Evolutionary conservation across 2,888 invertebrate species (phyloP).

Genomic region (Pheosia tremula): DNA sequence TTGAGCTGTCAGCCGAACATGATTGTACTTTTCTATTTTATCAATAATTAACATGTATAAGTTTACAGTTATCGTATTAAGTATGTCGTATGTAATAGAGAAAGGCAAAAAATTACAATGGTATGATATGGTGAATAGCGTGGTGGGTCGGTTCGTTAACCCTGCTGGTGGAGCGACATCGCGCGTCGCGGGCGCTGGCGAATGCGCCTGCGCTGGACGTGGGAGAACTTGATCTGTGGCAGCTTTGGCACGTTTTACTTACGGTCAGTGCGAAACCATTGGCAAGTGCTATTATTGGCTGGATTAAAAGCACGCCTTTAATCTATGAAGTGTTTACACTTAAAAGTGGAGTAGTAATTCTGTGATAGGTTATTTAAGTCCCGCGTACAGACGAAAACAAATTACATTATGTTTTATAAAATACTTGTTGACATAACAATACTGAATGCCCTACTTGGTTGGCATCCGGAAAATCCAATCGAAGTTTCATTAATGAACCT

Average conservation of each 20-base stretch:
- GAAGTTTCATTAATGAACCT: no score
- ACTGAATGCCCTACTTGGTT: no score
- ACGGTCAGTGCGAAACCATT: slow-evolving; percentile 45
- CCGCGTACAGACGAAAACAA: no score
- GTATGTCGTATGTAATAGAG: slow-evolving; percentile 37
- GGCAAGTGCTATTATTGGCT: slow-evolving; percentile 58
- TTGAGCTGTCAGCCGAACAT: slow-evolving; percentile 21
- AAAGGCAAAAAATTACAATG: slow-evolving; percentile 53
- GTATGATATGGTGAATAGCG: slow-evolving; percentile 42
- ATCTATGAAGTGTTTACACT: neutral
- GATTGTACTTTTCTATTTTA: slow-evolving; percentile 26
- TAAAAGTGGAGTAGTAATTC: no score
- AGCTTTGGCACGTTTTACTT: slow-evolving; percentile 54
- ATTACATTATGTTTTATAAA: no score
- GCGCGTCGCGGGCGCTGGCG: slow-evolving; percentile 39
- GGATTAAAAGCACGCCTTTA: slow-evolving; percentile 38
- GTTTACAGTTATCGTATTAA: slow-evolving; percentile 43
- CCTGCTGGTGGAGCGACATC: slow-evolving; percentile 52
- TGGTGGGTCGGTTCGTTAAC: slow-evolving; percentile 65
- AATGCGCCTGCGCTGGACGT: slow-evolving; percentile 60
- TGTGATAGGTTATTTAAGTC: no score
- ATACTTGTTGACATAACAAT: no score
- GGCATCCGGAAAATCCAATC: no score
- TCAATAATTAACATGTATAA: slow-evolving; percentile 29
- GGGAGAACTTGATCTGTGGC: slow-evolving; percentile 77